Base-by-base conservation (phyloP, 2,797 vertebrate species). In the Hozukius guyotensis region DNA sequence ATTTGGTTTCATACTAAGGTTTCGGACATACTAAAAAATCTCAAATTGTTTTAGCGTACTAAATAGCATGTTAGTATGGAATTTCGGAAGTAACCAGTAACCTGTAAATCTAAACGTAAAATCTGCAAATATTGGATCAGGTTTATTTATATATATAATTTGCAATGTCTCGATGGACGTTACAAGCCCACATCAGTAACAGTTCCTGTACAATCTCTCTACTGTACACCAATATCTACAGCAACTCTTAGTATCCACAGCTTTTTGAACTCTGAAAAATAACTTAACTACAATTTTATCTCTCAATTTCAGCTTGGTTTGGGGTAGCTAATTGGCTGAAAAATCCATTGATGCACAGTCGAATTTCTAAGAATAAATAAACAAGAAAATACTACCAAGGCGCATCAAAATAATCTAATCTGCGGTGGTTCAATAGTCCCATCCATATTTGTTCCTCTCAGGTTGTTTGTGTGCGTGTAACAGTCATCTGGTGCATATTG, bases 401-500 rank as follows among this genome's bases (percentile, higher is more conserved):
- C 60, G 20, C 57, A 34, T 13, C 32, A 62, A 59, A 29, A 79
- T 77, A 74, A 84, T 82, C 57, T 81, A 75, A 81, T 79, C 72
- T 78, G 64, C 6, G 7, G 14, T 52, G 72, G 27, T 82, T 85
- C 76, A 75, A 76, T 42, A 77, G 24, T 61, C 57, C n/a, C 62
- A 78, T 80, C 24, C 5, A 75, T 82, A 69, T 88, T 81, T 70
- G 42, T 82, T 87, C 25, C 18, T 67, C 74, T 67, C 63, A 22
- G 67, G 56, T 57, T 83, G 29, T 75, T 68, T 70, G 49, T 68
- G 59, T 75, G 18, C 77, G 32, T 36, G 25, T 63, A 70, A 66
- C 20, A 64, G 64, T 87, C 82, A 77, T 81, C 78, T 83, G 71
- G 66, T 73, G 70, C 72, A 82, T 77, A 81, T 18, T 83, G 66